Evolutionary conservation across 2,888 invertebrate species (phyloP).

Genomic region (Gari tellinella): DNA sequence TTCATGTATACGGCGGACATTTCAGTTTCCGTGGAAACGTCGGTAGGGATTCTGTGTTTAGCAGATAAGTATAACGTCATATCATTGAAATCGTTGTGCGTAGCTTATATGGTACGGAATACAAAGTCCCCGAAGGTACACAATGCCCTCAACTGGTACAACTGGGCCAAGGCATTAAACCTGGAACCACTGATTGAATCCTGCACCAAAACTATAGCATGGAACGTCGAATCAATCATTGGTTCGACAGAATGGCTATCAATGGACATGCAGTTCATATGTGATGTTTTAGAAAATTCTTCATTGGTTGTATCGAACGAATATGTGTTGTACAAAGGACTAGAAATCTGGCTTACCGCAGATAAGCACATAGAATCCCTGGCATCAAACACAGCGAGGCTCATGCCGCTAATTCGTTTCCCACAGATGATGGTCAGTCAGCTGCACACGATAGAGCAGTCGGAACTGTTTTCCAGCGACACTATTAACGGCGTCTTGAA

Average conservation of each 20-base stretch:
- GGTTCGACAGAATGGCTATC: slow-evolving; percentile 79
- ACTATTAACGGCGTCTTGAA: slow-evolving; percentile 69
- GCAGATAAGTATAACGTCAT: slow-evolving; percentile 84
- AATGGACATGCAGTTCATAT: slow-evolving; percentile 83
- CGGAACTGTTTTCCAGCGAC: slow-evolving; percentile 62
- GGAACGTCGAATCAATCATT: slow-evolving; percentile 82
- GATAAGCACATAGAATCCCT: slow-evolving; percentile 67
- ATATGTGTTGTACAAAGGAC: slow-evolving; percentile 73
- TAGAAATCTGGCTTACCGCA: slow-evolving; percentile 77
- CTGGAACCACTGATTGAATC: slow-evolving; percentile 77
- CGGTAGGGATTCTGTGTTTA: slow-evolving; percentile 83
- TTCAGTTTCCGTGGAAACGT: slow-evolving; percentile 76
- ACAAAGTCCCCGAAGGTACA: slow-evolving; percentile 80
- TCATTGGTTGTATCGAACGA: slow-evolving; percentile 82
- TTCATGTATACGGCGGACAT: slow-evolving; percentile 84
- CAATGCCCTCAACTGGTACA: slow-evolving; percentile 83
- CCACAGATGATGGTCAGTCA: slow-evolving; percentile 83
- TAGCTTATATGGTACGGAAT: slow-evolving; percentile 83
- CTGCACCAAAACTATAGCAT: slow-evolving; percentile 83
- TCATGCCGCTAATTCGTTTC: slow-evolving; percentile 82
- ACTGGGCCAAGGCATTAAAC: slow-evolving; percentile 83
- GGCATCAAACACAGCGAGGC: slow-evolving; percentile 63
- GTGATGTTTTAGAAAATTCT: slow-evolving; percentile 80
- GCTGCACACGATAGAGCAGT: slow-evolving; percentile 76
- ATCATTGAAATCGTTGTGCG: slow-evolving; percentile 81